A percentile compares a stretch with the other conserved stretches of the same genome.
These are phyloP conservation scores for Percina caprodes DNA, from an alignment of 2,113 vertebrate genomes.

Conservation along the genomic window DNA sequence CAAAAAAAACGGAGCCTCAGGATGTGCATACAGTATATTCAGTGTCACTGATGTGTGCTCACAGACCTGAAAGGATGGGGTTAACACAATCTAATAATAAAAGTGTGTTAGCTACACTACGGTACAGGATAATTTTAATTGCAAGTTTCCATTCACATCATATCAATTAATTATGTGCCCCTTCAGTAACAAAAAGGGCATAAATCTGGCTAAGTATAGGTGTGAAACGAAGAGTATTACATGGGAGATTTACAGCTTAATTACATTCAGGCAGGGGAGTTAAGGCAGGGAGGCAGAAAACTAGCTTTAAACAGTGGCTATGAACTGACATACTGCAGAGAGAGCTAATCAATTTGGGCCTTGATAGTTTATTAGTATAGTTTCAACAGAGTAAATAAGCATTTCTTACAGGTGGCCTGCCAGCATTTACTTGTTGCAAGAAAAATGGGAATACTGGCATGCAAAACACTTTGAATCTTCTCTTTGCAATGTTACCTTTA, in stretches of 20 bases:
- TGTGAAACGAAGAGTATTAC: conserved; percentile 66
- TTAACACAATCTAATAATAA: conserved; percentile 58
- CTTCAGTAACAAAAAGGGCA: conserved; percentile 53
- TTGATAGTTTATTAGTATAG: conserved; percentile 12
- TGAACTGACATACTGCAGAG: conserved; percentile 11
- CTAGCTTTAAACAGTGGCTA: conserved; percentile 40
- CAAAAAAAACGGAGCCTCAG: conserved; percentile 7
- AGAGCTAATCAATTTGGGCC: conserved; percentile 8
- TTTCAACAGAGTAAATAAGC: background rate
- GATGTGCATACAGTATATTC: conserved; percentile 3
- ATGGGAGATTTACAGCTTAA: conserved; percentile 70
- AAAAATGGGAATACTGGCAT: no score
- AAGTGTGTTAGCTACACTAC: conserved; percentile 24
- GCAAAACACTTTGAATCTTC: conserved; percentile 10
- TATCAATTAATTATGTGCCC: conserved; percentile 72
- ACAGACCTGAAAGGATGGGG: conserved; percentile 14
- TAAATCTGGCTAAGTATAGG: conserved; percentile 70
- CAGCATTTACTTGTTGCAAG: no score
- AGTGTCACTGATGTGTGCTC: conserved; percentile 8
- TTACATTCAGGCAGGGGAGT: conserved; percentile 54
- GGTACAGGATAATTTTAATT: conserved; percentile 60
- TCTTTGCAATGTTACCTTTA: background rate
- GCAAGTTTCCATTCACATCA: conserved; percentile 54
- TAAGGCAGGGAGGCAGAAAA: conserved; percentile 45
- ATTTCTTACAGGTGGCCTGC: background rate